Conservation (phyloP, 2,797 vertebrate genomes). For the Hipposideros larvatus region DNA sequence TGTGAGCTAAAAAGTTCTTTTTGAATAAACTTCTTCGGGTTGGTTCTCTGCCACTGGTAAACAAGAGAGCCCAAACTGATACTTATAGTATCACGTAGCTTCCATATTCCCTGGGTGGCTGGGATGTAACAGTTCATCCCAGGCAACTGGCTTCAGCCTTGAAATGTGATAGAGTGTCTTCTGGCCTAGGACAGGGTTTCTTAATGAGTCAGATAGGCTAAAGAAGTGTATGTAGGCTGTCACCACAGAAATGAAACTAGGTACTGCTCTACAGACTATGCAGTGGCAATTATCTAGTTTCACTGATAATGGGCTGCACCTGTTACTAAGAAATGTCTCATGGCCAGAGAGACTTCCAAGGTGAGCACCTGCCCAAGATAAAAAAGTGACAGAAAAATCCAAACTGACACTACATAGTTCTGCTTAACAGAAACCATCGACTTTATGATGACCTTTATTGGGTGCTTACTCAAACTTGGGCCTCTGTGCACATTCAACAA, state of each 20-base stretch:
- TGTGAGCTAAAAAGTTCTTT: neutral
- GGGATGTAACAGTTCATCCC: neutral
- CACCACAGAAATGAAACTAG: neutral
- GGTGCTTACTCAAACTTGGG: neutral
- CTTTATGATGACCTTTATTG: neutral
- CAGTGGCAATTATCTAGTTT: constrained; percentile 24
- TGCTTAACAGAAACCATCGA: neutral
- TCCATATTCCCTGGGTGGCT: neutral
- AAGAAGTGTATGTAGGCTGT: neutral
- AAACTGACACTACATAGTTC: neutral
- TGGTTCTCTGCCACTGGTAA: constrained; percentile 33
- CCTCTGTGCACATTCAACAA: neutral
- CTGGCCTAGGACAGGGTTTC: neutral
- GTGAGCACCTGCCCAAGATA: no score
- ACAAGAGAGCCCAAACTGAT: neutral
- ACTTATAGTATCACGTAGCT: neutral
- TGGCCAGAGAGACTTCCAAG: neutral
- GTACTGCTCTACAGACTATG: neutral
- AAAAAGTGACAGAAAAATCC: neutral
- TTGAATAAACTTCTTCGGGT: neutral
- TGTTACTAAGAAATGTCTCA: neutral
- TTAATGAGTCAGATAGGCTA: neutral
- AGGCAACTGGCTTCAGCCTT: constrained; percentile 42
- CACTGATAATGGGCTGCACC: neutral
- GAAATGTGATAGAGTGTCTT: constrained; percentile 51